Conservation (phyloP, 2,113 vertebrate genomes). For the Arothron firmamentum region DNA sequence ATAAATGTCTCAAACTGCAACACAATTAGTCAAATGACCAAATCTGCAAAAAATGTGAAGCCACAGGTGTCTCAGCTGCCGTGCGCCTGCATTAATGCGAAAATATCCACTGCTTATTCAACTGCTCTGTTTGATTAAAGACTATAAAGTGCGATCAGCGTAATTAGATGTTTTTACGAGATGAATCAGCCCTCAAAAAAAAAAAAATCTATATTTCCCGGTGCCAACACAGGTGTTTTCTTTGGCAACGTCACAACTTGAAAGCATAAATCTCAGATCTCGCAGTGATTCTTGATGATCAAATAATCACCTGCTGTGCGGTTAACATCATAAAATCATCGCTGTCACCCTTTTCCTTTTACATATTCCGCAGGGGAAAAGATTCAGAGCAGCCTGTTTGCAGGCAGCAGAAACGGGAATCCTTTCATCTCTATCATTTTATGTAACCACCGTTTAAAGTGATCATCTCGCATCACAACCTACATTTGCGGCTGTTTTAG, state of each 20-base stretch:
- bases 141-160: slow-evolving; percentile 45
- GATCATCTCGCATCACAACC: neutral
- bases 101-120: slow-evolving; percentile 11
- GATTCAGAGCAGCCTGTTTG: slow-evolving; percentile 26
- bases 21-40: slow-evolving; percentile 27
- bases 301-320: slow-evolving; percentile 48
- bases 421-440: slow-evolving; percentile 12
- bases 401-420: neutral
- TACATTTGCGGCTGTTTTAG: too few relatives aligned
- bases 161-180: slow-evolving; percentile 58
- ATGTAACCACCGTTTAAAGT: slow-evolving; percentile 27
- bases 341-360: slow-evolving; percentile 46
- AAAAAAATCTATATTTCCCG: slow-evolving; percentile 23
- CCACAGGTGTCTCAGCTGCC: slow-evolving; percentile 27
- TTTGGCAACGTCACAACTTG: slow-evolving; percentile 33
- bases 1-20: slow-evolving; percentile 35
- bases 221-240: slow-evolving; percentile 48
- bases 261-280: slow-evolving; percentile 40
- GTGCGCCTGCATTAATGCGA: slow-evolving; percentile 2
- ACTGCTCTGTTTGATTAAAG: slow-evolving; percentile 34
- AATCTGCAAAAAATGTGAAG: slow-evolving; percentile 30
- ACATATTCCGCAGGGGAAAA: slow-evolving; percentile 7
- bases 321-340: slow-evolving; percentile 43
- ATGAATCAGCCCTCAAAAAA: slow-evolving; percentile 25
- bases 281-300: slow-evolving; percentile 38